Base-by-base conservation (phyloP, 1,140 invertebrate genomes). In the Drosophila takahashii region DNA sequence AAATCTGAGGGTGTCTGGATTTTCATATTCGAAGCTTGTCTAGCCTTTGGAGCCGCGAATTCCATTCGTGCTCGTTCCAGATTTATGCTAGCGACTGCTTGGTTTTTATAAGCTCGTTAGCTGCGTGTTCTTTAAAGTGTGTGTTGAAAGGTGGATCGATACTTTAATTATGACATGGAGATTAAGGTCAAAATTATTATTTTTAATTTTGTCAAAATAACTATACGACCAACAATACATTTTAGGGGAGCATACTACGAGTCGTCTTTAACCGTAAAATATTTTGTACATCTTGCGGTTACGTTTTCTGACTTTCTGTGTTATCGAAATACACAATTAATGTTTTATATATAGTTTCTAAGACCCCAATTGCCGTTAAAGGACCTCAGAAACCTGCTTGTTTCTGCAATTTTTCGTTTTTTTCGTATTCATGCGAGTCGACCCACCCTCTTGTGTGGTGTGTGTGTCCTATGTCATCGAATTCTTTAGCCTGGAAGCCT, bases 401-500 rank as follows among this genome's bases (percentile, higher is more conserved):
- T 18, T 44, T 4, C 53, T 59, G 16, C 34, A 22, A 57, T 37
- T 39, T 26, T 39, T 37, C 11, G 26, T 51, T 22, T 34, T 13
- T 16, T 10, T 34, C 16, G 26, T 41, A 29, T 42, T 27, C 26
- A 18, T 4, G 9, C 7, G 16, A 58, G 32, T 36, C 37, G 60
- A 65, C 37, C 60, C 45, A 65, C 45, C 36, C 13, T 44, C 13
- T 44, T 9, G 45, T 41, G 56, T 29, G 44, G 39, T 52, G 47
- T 73, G 47, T 48, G 36, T 77, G 58, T 57, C 67, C 59, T 57
- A 41, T 71, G 52, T 78, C 50, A 58, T 77, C 59, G 58, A 84
- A 80, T 74, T 79, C 48, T 81, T 51, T 80, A 74, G 84, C 85
- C 58, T 89, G 84, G 84, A 89, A 89, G 84, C 84, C 84, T 89